A percentile compares a stretch with the other conserved stretches of the same genome.
These are phyloP conservation scores for Alaudala cheleensis DNA, from an alignment of 2,113 vertebrate species.

Conservation along the genomic window DNA sequence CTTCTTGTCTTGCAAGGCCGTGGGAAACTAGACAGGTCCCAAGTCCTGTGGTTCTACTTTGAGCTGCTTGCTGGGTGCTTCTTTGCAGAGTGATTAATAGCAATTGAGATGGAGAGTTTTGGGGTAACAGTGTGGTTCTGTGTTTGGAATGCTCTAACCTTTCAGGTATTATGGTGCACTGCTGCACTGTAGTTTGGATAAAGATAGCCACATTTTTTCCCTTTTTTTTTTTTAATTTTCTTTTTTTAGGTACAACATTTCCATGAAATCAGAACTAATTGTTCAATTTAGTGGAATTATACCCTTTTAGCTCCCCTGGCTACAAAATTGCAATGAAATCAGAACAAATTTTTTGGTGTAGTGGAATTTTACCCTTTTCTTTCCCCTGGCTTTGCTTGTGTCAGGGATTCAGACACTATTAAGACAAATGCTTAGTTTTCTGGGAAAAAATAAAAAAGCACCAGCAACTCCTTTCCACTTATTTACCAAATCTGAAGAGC, in stretches of 20 bases:
- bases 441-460: rapidly evolving
- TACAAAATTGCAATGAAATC: background rate
- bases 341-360: background rate
- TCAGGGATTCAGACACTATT: background rate
- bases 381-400: background rate
- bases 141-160: background rate
- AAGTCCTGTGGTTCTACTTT: background rate
- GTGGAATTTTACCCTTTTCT: background rate
- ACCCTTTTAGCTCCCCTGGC: background rate
- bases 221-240: background rate
- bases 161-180: background rate
- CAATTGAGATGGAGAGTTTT: background rate
- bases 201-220: background rate
- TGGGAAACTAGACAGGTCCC: background rate
- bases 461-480: background rate
- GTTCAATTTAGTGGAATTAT: background rate
- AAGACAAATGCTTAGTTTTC: background rate
- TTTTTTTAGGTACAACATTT: background rate
- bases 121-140: background rate
- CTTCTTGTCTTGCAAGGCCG: background rate
- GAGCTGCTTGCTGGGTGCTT: background rate
- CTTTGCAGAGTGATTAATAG: background rate
- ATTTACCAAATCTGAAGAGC: background rate
- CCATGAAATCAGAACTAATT: background rate
- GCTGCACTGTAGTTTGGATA: background rate